Evolutionary conservation across 2,888 invertebrate species (phyloP).

Genomic region (Diaperis boleti): DNA sequence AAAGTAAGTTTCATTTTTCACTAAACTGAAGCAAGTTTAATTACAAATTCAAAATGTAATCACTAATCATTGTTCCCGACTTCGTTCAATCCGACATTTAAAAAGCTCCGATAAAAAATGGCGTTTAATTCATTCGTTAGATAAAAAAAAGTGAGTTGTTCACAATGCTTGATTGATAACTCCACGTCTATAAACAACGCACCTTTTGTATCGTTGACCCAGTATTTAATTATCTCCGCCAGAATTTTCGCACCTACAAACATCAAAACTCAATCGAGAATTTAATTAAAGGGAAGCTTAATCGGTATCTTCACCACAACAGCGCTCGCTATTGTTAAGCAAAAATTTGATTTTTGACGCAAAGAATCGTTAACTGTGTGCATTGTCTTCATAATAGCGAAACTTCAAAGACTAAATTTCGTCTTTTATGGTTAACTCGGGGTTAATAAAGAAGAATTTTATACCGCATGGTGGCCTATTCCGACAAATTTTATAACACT

Average conservation of each 20-base stretch:
- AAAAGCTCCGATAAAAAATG: conserved; percentile 9
- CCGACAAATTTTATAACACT: neutral
- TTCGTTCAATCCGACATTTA: conserved; percentile 1
- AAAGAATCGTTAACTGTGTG: neutral
- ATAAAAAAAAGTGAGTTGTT: conserved; percentile 4
- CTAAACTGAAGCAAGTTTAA: conserved; percentile 2
- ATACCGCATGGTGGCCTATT: neutral
- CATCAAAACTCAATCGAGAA: conserved; percentile 23
- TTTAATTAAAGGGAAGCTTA: conserved; percentile 19
- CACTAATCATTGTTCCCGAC: conserved; percentile 8
- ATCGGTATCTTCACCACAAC: conserved; percentile 8
- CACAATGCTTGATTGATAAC: conserved; percentile 19
- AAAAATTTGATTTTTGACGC: conserved; percentile 15
- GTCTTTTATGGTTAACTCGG: neutral
- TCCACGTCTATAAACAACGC: conserved; percentile 10
- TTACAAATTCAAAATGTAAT: conserved; percentile 5
- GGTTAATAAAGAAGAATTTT: conserved; percentile 10
- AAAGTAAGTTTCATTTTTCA: too few species aligned
- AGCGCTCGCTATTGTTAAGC: conserved; percentile 1
- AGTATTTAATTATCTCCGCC: conserved; percentile 18
- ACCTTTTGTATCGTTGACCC: conserved; percentile 17
- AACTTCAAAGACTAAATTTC: neutral
- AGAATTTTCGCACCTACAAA: conserved; percentile 23
- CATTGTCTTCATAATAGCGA: neutral
- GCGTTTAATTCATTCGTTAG: conserved; percentile 4